Evolutionary conservation across 2,113 vertebrate species (phyloP).

Genomic region (Rhinoderma darwinii): DNA sequence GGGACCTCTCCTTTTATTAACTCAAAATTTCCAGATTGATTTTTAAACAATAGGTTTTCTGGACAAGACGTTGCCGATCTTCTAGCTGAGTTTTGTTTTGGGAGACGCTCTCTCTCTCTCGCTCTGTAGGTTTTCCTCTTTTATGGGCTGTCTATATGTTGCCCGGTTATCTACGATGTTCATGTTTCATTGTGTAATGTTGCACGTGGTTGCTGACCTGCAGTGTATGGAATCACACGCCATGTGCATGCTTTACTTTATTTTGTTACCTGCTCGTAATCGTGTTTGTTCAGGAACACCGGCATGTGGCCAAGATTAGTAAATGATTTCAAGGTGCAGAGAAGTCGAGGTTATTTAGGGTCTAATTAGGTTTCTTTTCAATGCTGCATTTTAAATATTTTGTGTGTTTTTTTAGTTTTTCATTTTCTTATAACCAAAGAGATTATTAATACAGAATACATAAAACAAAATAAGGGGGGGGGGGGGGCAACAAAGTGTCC

Average conservation of each 20-base stretch:
- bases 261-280: slow-evolving; percentile 19
- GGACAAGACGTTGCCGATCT: no score
- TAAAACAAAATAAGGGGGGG: neutral
- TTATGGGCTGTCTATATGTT: neutral
- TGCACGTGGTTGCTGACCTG: neutral
- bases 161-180: neutral
- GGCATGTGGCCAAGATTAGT: slow-evolving; percentile 2
- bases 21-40: no score
- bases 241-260: neutral
- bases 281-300: slow-evolving; percentile 14
- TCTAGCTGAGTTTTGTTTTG: neutral
- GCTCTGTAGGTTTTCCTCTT: neutral
- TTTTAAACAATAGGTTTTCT: no score
- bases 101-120: neutral
- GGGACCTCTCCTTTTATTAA: no score
- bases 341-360: neutral
- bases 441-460: neutral
- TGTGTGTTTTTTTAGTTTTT: neutral
- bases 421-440: neutral
- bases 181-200: neutral
- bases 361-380: neutral
- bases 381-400: neutral
- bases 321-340: slow-evolving; percentile 33
- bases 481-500: neutral
- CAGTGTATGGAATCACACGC: neutral